Base-by-base conservation (phyloP, 1,140 invertebrate genomes). In the Scaptomyza pallida region DNA sequence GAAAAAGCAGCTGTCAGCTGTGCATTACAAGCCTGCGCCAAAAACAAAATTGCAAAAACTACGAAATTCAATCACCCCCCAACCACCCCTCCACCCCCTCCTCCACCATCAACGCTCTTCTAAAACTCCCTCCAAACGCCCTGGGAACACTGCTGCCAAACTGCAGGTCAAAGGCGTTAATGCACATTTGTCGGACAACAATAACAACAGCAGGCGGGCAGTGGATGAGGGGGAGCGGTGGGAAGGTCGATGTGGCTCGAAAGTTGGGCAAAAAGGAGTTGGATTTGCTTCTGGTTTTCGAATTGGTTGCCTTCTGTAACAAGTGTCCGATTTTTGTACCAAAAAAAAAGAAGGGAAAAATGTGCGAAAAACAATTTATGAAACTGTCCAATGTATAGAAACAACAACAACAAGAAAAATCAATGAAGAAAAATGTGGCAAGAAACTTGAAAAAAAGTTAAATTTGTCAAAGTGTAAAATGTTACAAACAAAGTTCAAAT, bases 1-100 rank as follows among this genome's bases (percentile, higher is more conserved):
- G 82, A 86, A 86, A 86, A 86, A 86, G 82, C 82, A 86, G 82
- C 82, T 86, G 82, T 86, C 82, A 82, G 83, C 82, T 86, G 82
- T 88, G 82, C 82, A 88, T 88, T 86, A 88, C 81, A 75, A 81
- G 80, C 59, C 78, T 51, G 65, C 37, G 59, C 62, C 61, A 62
- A 72, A 30, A n/a, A 68, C 64, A 77, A 74, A 74, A 77, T 77
- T 74, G 74, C 74, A 74, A 77, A 75, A 77, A 77, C 74, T 77
- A 77, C 74, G 74, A 77, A 77, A 77, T 77, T 77, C 74, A 77
- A 77, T 77, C 74, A 76, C 59, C 44, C 50, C 47, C 47, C 50
- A n/a, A 50, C 26, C 2, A 17, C 9, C 44, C 1, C 26, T 5
- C 12, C 33, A 26, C 54, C 8, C 47, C 44, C 26, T 17, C 26